Percentiles rank a stretch among this genome's conserved stretches.
phyloP scores from a whole-genome alignment of 2,888 invertebrate genomes.

The Craniophora ligustri region DNA sequence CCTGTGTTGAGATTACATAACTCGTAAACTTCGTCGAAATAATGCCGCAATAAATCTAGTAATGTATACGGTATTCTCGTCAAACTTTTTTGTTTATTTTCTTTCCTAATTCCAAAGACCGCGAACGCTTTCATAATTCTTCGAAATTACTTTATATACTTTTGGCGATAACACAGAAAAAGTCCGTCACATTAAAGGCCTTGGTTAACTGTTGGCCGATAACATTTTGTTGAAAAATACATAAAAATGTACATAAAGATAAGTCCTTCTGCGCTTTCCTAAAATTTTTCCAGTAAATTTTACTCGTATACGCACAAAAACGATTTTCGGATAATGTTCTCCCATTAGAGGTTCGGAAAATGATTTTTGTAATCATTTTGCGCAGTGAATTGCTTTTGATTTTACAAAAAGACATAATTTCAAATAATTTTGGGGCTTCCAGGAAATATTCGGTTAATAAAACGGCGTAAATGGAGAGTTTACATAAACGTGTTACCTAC shows the following conservation, averaged over 20 bases:
- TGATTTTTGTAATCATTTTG: slow-evolving; percentile 69
- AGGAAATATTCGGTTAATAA: slow-evolving; percentile 55
- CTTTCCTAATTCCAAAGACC: slow-evolving; percentile 60
- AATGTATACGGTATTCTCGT: slow-evolving; percentile 66
- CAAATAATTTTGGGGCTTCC: slow-evolving; percentile 56
- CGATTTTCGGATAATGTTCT: slow-evolving; percentile 80
- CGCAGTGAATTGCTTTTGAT: slow-evolving; percentile 62
- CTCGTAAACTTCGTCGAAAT: slow-evolving; percentile 66
- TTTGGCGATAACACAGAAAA: slow-evolving; percentile 69
- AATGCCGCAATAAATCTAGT: slow-evolving; percentile 68
- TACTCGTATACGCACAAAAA: slow-evolving; percentile 76
- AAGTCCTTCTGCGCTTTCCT: slow-evolving; percentile 71
- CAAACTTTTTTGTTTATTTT: slow-evolving; percentile 70
- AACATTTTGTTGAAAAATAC: slow-evolving; percentile 77
- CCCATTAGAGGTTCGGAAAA: slow-evolving; percentile 79
- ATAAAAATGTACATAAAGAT: slow-evolving; percentile 84
- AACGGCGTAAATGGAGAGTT: slow-evolving; percentile 52
- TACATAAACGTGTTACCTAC: slow-evolving; percentile 50
- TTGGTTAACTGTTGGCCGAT: slow-evolving; percentile 75
- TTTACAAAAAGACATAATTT: slow-evolving; percentile 59
- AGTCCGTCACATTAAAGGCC: slow-evolving; percentile 69
- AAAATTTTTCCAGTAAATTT: slow-evolving; percentile 78
- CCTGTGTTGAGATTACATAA: slow-evolving; percentile 65
- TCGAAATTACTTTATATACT: slow-evolving; percentile 74
- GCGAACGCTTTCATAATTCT: slow-evolving; percentile 71